These are phyloP conservation scores for Trypoxylon attenuatum DNA, from an alignment of 2,888 invertebrate species.

Conservation along the genomic window DNA sequence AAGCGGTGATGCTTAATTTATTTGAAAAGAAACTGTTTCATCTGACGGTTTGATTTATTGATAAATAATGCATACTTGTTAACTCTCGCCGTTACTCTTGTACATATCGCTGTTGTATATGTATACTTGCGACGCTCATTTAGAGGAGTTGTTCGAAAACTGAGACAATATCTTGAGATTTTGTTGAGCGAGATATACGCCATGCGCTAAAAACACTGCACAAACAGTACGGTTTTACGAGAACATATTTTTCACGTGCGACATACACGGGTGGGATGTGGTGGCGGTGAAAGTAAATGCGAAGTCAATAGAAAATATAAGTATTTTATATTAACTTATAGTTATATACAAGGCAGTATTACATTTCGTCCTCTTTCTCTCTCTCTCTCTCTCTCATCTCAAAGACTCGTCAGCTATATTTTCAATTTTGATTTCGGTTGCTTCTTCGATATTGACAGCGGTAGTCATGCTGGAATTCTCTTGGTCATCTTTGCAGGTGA, in stretches of 20 bases:
- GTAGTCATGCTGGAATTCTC: not conserved
- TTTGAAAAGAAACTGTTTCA: slow-evolving; percentile 9
- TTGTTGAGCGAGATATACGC: no score
- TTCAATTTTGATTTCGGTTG: slow-evolving; percentile 5
- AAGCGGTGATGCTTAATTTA: slow-evolving; percentile 23
- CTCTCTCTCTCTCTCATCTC: slow-evolving; percentile 4
- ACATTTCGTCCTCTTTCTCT: slow-evolving; percentile 9
- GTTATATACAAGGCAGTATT: slow-evolving; percentile 24
- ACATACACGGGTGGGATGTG: no score
- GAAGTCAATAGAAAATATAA: slow-evolving; percentile 11
- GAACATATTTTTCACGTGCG: no score
- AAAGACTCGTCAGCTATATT: not conserved
- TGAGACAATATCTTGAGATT: no score
- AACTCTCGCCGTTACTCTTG: not conserved
- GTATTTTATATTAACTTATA: slow-evolving; percentile 12
- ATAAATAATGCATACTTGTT: no score
- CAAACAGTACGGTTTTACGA: no score
- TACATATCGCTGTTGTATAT: no score
- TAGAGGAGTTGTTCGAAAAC: no score
- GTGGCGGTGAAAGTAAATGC: not conserved
- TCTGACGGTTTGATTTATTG: no score
- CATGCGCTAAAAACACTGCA: no score
- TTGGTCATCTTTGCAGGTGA: slow-evolving; percentile 1
- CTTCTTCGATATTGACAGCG: not conserved
- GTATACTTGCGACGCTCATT: no score